A percentile compares a stretch with the other conserved stretches of the same genome.
phyloP scores from a whole-genome alignment of 2,888 invertebrate species.

The Andricus curvator region DNA sequence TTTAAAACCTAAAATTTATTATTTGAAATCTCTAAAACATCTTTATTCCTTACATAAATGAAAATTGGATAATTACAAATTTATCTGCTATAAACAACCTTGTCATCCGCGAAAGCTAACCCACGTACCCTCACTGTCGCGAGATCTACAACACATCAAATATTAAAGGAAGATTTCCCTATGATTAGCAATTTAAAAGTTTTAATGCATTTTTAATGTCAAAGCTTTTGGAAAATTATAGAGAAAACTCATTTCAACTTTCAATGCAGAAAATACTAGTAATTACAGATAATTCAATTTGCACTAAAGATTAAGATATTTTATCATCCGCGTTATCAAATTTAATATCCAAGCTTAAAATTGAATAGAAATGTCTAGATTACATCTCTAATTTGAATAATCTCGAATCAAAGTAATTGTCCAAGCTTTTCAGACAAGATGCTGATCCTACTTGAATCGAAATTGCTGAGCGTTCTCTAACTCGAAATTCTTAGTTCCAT shows the following conservation, averaged over 20 bases:
- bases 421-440: conserved; percentile 10
- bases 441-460: conserved; percentile 8
- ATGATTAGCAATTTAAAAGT: too few relatives aligned
- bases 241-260: background rate
- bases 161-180: too few relatives aligned
- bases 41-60: too few relatives aligned
- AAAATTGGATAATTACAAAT: too few relatives aligned
- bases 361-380: background rate
- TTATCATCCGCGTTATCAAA: background rate
- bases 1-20: too few relatives aligned
- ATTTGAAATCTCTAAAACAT: too few relatives aligned
- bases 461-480: conserved; percentile 2
- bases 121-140: too few relatives aligned
- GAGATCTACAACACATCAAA: too few relatives aligned
- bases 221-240: too few relatives aligned
- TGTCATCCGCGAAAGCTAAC: too few relatives aligned
- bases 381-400: background rate
- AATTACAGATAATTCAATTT: background rate
- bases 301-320: background rate
- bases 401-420: conserved; percentile 1
- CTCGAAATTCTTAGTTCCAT: conserved; percentile 2
- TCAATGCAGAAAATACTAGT: background rate
- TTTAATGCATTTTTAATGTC: too few relatives aligned
- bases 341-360: background rate
- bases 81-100: too few relatives aligned